A percentile compares a stretch with the other conserved stretches of the same genome.
Conservation (phyloP, 1,140 invertebrate genomes). For the Magallana angulata region DNA sequence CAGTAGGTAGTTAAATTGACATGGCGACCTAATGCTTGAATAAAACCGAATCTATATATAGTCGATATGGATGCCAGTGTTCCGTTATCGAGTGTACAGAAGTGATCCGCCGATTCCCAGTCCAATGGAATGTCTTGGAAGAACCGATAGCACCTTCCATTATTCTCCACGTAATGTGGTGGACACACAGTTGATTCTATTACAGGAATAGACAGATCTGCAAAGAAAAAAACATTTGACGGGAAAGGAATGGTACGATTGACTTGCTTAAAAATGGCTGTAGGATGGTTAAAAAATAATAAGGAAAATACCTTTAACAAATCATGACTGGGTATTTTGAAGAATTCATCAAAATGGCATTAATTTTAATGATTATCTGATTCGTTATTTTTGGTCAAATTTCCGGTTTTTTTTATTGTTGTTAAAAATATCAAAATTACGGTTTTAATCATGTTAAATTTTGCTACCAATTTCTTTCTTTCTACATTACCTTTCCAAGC, state of each 20-base stretch:
- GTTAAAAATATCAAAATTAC: too few species aligned
- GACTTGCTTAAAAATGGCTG: too few species aligned
- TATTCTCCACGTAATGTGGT: background rate
- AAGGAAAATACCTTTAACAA: too few species aligned
- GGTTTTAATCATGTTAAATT: too few species aligned
- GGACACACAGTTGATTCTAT: background rate
- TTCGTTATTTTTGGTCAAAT: too few species aligned
- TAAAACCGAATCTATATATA: background rate
- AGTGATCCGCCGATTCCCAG: background rate
- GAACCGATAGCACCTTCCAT: background rate
- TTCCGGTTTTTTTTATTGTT: too few species aligned
- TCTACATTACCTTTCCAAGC: background rate
- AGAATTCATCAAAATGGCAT: too few species aligned
- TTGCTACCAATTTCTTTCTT: too few species aligned
- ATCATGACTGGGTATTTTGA: too few species aligned
- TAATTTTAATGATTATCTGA: too few species aligned
- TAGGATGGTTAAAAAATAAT: too few species aligned
- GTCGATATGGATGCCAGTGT: background rate
- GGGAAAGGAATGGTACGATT: too few species aligned
- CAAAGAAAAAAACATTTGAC: background rate
- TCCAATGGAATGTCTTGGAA: background rate
- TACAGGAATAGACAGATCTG: background rate
- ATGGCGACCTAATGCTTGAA: background rate
- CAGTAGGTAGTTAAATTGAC: background rate
- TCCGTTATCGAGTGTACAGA: background rate